Percentiles rank a stretch among this genome's conserved stretches.
phyloP scores from a whole-genome alignment of 2,888 invertebrate species.

The Tortrix viridana region DNA sequence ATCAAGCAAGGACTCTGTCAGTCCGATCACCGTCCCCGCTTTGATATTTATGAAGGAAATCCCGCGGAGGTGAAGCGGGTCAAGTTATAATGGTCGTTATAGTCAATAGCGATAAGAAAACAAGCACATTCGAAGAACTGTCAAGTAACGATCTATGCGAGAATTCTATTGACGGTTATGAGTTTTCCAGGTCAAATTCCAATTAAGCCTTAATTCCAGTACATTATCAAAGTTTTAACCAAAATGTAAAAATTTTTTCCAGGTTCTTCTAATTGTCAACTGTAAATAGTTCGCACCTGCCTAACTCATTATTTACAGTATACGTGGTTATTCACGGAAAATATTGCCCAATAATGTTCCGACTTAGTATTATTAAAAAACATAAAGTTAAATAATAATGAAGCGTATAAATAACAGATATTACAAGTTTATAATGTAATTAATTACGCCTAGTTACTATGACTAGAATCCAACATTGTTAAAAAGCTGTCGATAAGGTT shows the following conservation, averaged over 20 bases:
- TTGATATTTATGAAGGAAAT: slow-evolving; percentile 51
- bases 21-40: slow-evolving; percentile 63
- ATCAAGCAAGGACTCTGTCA: slow-evolving; percentile 75
- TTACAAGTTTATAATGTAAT: no score
- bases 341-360: no score
- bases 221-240: no score
- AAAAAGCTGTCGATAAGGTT: slow-evolving; percentile 29
- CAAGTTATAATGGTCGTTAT: slow-evolving; percentile 63
- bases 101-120: slow-evolving; percentile 76
- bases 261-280: no score
- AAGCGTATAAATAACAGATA: no score
- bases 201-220: not conserved
- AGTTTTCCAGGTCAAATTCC: not conserved
- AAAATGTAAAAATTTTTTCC: no score
- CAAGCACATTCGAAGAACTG: slow-evolving; percentile 65
- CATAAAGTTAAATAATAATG: no score
- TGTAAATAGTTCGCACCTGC: no score
- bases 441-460: no score
- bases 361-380: no score
- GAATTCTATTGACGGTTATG: slow-evolving; percentile 46
- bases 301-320: no score
- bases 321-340: no score
- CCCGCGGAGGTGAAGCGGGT: slow-evolving; percentile 56
- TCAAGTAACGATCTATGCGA: slow-evolving; percentile 68
- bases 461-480: slow-evolving; percentile 6